phyloP scores from a whole-genome alignment of 2,113 vertebrate species.

The Sciurus niger region DNA sequence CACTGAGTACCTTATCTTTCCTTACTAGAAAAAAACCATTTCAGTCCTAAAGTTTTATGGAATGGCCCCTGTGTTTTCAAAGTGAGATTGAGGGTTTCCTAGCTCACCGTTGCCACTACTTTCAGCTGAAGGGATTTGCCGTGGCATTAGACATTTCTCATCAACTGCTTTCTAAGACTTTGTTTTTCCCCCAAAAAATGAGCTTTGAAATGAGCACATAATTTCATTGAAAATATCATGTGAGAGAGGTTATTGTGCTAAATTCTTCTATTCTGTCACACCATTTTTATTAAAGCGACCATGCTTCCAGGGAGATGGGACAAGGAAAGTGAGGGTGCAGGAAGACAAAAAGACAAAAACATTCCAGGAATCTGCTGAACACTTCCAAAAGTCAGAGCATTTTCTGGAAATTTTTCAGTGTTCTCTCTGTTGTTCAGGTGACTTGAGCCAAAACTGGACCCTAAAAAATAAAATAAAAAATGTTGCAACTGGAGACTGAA shows the following conservation, averaged over 20 bases:
- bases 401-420: constrained; percentile 43
- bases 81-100: not conserved
- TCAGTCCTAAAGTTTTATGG: not conserved
- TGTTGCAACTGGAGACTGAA: constrained; percentile 27
- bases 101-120: not conserved
- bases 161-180: constrained; percentile 28
- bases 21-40: not conserved
- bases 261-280: constrained; percentile 33
- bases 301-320: not conserved
- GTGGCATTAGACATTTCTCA: not conserved
- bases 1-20: not conserved
- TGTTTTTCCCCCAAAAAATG: not conserved
- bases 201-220: constrained; percentile 46
- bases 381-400: not conserved
- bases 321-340: not conserved
- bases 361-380: not conserved
- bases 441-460: constrained; percentile 48
- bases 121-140: not conserved
- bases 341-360: not conserved
- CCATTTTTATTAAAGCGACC: constrained; percentile 57
- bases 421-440: constrained; percentile 8
- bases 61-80: not conserved
- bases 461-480: constrained; percentile 42
- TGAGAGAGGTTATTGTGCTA: not conserved
- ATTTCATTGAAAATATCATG: constrained; percentile 35